Evolutionary conservation across 2,888 invertebrate genomes (phyloP), one percentile per base, ranked within the genome.

Genomic region (Pasiphila rectangulata): DNA sequence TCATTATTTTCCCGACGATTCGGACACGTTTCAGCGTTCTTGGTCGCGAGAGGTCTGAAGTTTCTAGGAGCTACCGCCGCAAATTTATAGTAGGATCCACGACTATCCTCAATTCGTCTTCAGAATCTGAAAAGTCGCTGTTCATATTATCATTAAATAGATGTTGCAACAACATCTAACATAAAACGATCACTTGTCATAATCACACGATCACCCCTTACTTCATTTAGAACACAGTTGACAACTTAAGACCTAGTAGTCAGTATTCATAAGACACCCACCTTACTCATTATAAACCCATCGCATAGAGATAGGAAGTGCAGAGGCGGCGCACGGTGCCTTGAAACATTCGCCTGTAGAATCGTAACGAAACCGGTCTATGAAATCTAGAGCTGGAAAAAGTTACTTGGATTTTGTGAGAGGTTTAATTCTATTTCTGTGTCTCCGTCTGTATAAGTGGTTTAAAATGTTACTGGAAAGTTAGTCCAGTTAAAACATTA

Each of bases 241-340:
- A 85, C 85, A 86, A 81, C 74, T 83, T 86, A 83, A 86, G 81
- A 72, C 68, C 63, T 69, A 72, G 75, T 78, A 74, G 79, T 83
- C 79, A 75, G 81, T 83, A 84, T 83, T 83, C 83, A 82, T 80
- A 83, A 80, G 46, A 51, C 45, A 41, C 27, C 79, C 72, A 81
- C 78, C 81, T 78, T 79, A 71, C 70, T 76, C 74, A 71, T 77
- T 79, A 77, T 65, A 72, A 74, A 71, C 68, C 64, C 59, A 61
- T 59, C 58, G 51, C 59, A 54, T 64, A 78, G 79, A 72, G 24
- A 50, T 54, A 59, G 32, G 63, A 66, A 47, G 40, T 55, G 54
- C 59, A 38, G 69, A 72, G 23, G 44, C 46, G 70, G 61, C 69
- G 67, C 47, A 53, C 7, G 13, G n/a, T 13, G 34, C 36, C 67